Percentiles rank a stretch among this genome's conserved stretches.
These are phyloP conservation scores for Eidolon dupreanum DNA, from an alignment of 2,797 vertebrate species.

Conservation along the genomic window DNA sequence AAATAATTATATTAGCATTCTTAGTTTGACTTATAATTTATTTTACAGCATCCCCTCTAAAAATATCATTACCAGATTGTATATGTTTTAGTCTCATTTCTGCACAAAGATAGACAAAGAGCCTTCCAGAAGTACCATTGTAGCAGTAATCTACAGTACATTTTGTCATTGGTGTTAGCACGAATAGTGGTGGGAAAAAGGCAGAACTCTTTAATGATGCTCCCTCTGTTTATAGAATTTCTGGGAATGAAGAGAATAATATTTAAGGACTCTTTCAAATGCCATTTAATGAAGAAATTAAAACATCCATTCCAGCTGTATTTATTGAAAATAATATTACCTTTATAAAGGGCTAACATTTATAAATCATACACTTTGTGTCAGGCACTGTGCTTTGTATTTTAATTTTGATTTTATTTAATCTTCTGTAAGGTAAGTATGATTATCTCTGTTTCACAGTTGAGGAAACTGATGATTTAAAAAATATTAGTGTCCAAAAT, in stretches of 20 bases:
- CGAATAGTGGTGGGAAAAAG: background rate
- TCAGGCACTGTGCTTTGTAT: background rate
- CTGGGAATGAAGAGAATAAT: background rate
- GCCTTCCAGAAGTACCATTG: background rate
- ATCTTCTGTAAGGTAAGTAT: background rate
- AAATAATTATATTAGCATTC: background rate
- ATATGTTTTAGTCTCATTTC: background rate
- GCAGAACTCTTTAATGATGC: background rate
- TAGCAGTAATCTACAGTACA: background rate
- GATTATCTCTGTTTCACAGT: background rate
- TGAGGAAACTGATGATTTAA: background rate
- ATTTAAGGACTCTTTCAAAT: background rate
- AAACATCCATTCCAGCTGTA: background rate
- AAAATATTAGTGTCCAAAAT: background rate
- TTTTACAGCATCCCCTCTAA: background rate
- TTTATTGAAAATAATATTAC: background rate
- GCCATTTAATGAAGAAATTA: background rate
- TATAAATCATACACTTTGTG: background rate
- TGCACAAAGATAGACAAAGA: background rate
- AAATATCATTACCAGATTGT: background rate
- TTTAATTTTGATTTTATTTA: constrained; percentile 20
- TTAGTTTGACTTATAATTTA: background rate
- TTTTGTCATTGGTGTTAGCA: background rate
- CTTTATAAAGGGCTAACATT: background rate
- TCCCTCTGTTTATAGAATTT: background rate